These are phyloP conservation scores for Artibeus lituratus DNA, from an alignment of 2,797 vertebrate genomes.

Conservation along the genomic window DNA sequence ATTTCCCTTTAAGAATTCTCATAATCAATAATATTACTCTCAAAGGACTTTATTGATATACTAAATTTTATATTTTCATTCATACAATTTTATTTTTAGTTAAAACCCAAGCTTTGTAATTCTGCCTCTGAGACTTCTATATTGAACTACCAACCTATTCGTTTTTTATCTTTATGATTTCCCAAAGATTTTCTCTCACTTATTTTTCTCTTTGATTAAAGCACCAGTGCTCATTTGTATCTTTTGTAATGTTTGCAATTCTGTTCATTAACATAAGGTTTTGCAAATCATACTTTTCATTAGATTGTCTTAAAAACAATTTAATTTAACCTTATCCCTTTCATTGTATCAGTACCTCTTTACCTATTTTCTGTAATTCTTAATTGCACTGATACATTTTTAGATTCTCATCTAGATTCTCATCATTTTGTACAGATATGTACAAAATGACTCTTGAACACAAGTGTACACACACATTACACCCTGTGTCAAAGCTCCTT, in stretches of 20 bases:
- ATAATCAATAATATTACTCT: background rate
- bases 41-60: background rate
- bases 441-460: background rate
- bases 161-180: background rate
- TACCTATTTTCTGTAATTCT: background rate
- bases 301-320: background rate
- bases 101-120: background rate
- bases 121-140: background rate
- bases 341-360: background rate
- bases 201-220: conserved; percentile 4
- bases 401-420: background rate
- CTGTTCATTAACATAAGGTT: background rate
- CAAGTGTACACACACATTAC: background rate
- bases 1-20: background rate
- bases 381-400: background rate
- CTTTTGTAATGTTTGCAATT: background rate
- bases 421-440: too few relatives aligned
- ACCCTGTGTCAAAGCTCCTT: background rate
- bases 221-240: background rate
- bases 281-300: background rate
- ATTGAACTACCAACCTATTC: background rate
- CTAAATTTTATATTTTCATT: background rate
- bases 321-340: background rate
- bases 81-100: background rate
- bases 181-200: background rate